phyloP scores from a whole-genome alignment of 2,888 invertebrate genomes.

The Heteromurus nitidus region DNA sequence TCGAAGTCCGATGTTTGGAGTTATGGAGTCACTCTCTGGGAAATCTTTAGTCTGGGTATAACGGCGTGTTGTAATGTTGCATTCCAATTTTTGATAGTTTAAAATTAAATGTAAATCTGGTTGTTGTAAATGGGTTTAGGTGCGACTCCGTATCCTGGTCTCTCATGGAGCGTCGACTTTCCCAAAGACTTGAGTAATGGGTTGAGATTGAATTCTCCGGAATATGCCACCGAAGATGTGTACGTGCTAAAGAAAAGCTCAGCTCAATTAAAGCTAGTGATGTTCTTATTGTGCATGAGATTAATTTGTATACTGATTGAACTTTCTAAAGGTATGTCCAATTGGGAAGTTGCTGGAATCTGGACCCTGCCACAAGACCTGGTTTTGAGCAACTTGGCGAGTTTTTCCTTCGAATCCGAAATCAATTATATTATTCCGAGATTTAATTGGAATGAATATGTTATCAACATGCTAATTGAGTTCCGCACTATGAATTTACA shows the following conservation, averaged over 20 bases:
- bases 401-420: too few species aligned
- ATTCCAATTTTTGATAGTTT: too few species aligned
- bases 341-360: neutral
- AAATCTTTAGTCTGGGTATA: slow-evolving; percentile 13
- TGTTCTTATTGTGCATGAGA: neutral
- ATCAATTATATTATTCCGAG: too few species aligned
- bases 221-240: neutral
- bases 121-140: too few species aligned
- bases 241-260: neutral
- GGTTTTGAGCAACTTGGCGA: too few species aligned
- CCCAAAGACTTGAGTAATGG: neutral
- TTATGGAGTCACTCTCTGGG: slow-evolving; percentile 28
- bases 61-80: too few species aligned
- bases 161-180: neutral
- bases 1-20: slow-evolving; percentile 24
- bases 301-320: neutral
- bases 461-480: too few species aligned
- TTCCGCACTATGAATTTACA: too few species aligned
- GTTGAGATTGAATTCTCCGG: neutral
- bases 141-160: neutral
- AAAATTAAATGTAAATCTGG: too few species aligned
- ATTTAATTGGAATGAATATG: too few species aligned
- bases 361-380: neutral
- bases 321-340: neutral
- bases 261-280: neutral